A percentile compares a stretch with the other conserved stretches of the same genome.
Evolutionary conservation across 2,888 invertebrate species (phyloP).

Genomic region (Mesorhabditis sp.): DNA sequence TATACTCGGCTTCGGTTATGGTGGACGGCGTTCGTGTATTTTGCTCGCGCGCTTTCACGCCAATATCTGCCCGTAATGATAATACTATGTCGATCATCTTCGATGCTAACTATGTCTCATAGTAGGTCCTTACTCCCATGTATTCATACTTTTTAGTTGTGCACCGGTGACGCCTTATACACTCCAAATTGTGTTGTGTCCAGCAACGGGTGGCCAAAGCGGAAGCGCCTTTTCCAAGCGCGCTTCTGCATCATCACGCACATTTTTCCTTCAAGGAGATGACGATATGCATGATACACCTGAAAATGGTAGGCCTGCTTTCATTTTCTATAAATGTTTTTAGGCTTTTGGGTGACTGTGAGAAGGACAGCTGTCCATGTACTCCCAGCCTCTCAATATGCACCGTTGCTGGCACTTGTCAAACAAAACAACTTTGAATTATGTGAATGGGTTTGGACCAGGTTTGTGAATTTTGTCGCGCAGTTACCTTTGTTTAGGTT

Average conservation of each 20-base stretch:
- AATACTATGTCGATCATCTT: not conserved
- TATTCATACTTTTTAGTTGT: not conserved
- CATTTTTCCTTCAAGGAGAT: not conserved
- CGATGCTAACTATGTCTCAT: not conserved
- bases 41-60: constrained; percentile 5
- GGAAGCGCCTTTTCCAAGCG: not conserved
- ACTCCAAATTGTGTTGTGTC: not conserved
- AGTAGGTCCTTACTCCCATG: not conserved
- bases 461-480: not conserved
- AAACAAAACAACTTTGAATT: not conserved
- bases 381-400: not conserved
- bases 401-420: not conserved
- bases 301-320: not conserved
- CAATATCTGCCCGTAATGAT: not conserved
- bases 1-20: not conserved
- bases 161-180: constrained; percentile 1
- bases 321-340: not conserved
- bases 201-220: not conserved
- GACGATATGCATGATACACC: not conserved
- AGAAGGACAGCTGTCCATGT: not conserved
- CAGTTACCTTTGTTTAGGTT: not conserved
- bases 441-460: not conserved
- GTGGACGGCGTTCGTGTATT: constrained; percentile 1
- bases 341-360: not conserved
- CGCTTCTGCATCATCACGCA: not conserved